These are phyloP conservation scores for Thymelicus acteon DNA, from an alignment of 2,888 invertebrate genomes.

Conservation along the genomic window DNA sequence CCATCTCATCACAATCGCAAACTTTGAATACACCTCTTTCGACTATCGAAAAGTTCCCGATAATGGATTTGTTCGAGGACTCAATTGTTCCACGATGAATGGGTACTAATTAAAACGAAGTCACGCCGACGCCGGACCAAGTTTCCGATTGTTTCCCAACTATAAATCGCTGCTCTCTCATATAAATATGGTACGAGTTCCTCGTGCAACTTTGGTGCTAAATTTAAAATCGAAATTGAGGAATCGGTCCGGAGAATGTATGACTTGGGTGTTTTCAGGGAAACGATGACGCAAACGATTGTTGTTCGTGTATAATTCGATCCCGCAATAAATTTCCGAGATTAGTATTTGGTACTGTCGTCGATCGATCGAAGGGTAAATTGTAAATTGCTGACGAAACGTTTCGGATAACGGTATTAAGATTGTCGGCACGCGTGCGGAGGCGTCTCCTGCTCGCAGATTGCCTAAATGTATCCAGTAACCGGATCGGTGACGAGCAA, in stretches of 20 bases:
- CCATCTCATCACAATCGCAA: conserved; percentile 70
- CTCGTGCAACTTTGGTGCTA: conserved; percentile 71
- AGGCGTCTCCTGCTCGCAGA: conserved; percentile 58
- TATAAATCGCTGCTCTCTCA: conserved; percentile 78
- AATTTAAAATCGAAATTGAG: conserved; percentile 70
- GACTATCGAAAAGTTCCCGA: conserved; percentile 82
- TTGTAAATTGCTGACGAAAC: conserved; percentile 66
- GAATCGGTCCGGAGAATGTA: conserved; percentile 55
- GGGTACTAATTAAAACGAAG: conserved; percentile 85
- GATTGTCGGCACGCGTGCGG: conserved; percentile 75
- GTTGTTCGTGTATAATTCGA: conserved; percentile 25
- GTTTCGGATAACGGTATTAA: conserved; percentile 75
- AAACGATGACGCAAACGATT: conserved; percentile 16
- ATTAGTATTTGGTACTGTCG: conserved; percentile 25
- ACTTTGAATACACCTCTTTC: conserved; percentile 81
- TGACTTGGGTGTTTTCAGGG: conserved; percentile 45
- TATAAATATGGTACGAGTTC: conserved; percentile 75
- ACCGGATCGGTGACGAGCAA: conserved; percentile 49
- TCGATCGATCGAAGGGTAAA: conserved; percentile 65
- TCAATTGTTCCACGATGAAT: conserved; percentile 83
- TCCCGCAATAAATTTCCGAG: conserved; percentile 12
- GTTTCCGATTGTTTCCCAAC: conserved; percentile 79
- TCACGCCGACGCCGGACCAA: conserved; percentile 78
- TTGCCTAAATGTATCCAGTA: conserved; percentile 67
- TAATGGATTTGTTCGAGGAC: conserved; percentile 82